phyloP scores from a whole-genome alignment of 2,797 vertebrate genomes.

The Bradypus variegatus region DNA sequence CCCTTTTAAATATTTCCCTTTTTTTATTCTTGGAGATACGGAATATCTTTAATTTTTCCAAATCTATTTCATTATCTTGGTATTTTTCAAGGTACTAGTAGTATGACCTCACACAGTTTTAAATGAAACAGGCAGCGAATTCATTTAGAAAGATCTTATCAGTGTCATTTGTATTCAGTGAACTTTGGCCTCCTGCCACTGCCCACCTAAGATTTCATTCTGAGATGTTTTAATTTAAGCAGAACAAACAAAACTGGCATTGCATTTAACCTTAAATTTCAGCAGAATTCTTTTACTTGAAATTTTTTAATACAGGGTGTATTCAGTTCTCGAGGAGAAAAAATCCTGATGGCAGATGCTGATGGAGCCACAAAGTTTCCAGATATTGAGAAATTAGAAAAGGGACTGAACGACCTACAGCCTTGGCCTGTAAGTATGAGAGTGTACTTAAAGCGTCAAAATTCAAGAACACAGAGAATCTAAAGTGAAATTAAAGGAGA shows the following conservation, averaged over 20 bases:
- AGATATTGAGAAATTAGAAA: conserved; percentile 92
- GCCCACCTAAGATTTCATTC: background rate
- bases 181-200: background rate
- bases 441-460: background rate
- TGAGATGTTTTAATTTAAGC: background rate
- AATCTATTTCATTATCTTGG: background rate
- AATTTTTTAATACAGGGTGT: conserved; percentile 79
- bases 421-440: conserved; percentile 83
- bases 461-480: background rate
- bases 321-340: conserved; percentile 84
- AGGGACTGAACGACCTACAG: conserved; percentile 78
- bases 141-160: background rate
- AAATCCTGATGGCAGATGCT: conserved; percentile 95
- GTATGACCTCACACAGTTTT: background rate
- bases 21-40: background rate
- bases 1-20: background rate
- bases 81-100: background rate
- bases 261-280: conserved; percentile 18
- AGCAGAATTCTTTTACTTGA: conserved; percentile 4
- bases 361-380: conserved; percentile 96
- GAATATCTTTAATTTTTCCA: background rate
- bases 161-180: background rate
- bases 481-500: background rate
- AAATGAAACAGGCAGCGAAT: background rate
- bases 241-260: background rate